Conservation (phyloP, 30 jellyfish, hydroid and myxozoan genomes). For the Calvadosia cruxmelitensis region DNA sequence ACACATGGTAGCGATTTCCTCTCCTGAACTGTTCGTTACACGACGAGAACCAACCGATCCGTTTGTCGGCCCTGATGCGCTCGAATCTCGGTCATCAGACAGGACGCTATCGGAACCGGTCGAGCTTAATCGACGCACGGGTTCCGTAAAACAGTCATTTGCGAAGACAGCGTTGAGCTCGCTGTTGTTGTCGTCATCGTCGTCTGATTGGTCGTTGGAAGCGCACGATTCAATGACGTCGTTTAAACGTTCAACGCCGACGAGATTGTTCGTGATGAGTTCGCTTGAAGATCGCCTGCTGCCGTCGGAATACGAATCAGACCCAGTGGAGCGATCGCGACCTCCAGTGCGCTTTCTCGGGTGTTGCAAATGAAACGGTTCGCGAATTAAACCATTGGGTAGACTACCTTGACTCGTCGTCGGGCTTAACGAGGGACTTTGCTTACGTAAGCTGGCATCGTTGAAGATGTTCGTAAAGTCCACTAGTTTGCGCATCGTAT, state of each 20-base stretch:
- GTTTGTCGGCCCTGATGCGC: background rate
- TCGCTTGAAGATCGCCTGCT: background rate
- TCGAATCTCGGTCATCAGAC: slow-evolving; percentile 10
- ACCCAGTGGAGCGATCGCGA: background rate
- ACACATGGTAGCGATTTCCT: slow-evolving; percentile 1
- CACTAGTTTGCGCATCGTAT: background rate
- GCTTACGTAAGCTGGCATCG: background rate
- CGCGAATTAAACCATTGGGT: background rate
- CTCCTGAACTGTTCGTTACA: slow-evolving; percentile 15
- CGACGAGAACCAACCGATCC: slow-evolving; percentile 3
- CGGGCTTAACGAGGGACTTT: background rate
- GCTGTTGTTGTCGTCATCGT: background rate
- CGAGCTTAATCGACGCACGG: background rate
- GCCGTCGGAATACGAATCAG: background rate
- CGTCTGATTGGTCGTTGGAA: background rate
- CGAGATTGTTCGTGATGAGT: background rate
- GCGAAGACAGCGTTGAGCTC: background rate
- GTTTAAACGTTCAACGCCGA: background rate
- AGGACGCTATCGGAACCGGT: slow-evolving; percentile 14
- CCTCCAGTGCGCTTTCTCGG: background rate
- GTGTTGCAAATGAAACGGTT: background rate
- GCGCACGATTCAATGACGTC: too few relatives aligned
- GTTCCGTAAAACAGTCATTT: background rate
- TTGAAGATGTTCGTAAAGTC: background rate
- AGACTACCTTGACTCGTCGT: background rate